These are phyloP conservation scores for Phortica variegata DNA, from an alignment of 1,140 invertebrate genomes.

Conservation along the genomic window DNA sequence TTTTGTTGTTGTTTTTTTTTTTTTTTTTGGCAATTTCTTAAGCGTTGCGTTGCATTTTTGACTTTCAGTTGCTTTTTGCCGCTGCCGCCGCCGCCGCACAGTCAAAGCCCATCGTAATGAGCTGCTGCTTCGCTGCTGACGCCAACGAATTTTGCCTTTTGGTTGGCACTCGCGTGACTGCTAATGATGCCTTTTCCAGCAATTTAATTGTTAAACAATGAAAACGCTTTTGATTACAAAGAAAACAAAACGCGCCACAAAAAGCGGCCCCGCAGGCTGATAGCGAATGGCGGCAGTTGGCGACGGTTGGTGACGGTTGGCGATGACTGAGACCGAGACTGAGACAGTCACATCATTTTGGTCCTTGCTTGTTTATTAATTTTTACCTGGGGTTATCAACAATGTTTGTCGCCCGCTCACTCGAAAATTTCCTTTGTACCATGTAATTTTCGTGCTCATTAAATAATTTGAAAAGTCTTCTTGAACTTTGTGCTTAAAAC, in stretches of 20 bases:
- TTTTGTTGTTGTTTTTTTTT: too few relatives aligned
- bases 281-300: conserved; percentile 1
- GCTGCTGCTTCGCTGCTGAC: too few relatives aligned
- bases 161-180: conserved; percentile 16
- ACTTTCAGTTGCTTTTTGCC: too few relatives aligned
- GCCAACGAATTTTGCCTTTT: conserved; percentile 2
- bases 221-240: conserved; percentile 53
- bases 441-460: conserved; percentile 51
- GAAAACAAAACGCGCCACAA: conserved; percentile 46
- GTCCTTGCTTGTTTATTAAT: conserved; percentile 54
- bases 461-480: conserved; percentile 51
- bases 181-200: conserved; percentile 54
- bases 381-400: conserved; percentile 54
- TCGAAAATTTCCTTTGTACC: conserved; percentile 11
- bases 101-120: too few relatives aligned
- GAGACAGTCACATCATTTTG: too few relatives aligned
- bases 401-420: conserved; percentile 44
- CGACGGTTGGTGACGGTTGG: not conserved
- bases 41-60: too few relatives aligned
- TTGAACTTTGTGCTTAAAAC: too few relatives aligned
- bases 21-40: too few relatives aligned
- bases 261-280: too few relatives aligned
- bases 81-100: too few relatives aligned
- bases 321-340: not conserved
- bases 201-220: conserved; percentile 55